phyloP scores from a whole-genome alignment of 2,113 vertebrate species.

The Perccottus glenii region DNA sequence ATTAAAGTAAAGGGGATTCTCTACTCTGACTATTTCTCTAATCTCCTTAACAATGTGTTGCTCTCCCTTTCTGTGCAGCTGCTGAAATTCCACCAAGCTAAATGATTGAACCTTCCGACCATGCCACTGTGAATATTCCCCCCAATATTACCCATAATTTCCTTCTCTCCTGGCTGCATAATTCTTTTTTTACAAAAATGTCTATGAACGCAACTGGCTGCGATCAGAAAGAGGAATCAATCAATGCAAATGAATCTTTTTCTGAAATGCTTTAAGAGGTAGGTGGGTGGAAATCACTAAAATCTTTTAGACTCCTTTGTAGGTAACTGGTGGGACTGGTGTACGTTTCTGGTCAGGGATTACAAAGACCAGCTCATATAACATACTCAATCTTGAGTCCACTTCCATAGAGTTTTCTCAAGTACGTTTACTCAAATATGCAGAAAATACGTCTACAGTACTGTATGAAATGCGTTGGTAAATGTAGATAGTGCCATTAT shows the following conservation, averaged over 20 bases:
- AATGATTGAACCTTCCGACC: slow-evolving; percentile 49
- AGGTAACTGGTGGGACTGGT: slow-evolving; percentile 3
- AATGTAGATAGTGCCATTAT: too few species aligned
- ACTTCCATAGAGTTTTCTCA: too few species aligned
- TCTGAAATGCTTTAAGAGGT: slow-evolving; percentile 5
- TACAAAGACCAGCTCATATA: neutral
- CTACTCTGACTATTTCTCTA: slow-evolving; percentile 61
- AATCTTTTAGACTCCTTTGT: neutral
- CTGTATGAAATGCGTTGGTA: too few species aligned
- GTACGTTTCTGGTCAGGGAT: neutral
- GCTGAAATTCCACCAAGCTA: slow-evolving; percentile 46
- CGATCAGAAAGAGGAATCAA: slow-evolving; percentile 9
- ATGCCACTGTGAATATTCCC: slow-evolving; percentile 3
- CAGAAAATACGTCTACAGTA: too few species aligned
- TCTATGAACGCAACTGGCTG: neutral
- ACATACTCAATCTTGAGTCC: neutral
- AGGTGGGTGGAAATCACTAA: slow-evolving; percentile 1
- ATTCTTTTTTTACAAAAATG: slow-evolving; percentile 8
- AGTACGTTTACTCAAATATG: too few species aligned
- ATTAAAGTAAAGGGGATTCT: slow-evolving; percentile 72
- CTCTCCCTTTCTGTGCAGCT: slow-evolving; percentile 46
- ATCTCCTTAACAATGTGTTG: slow-evolving; percentile 69
- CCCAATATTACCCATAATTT: neutral
- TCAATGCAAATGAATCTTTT: neutral
- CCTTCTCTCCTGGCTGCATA: slow-evolving; percentile 2